Base-by-base conservation (phyloP, 1,140 invertebrate genomes). In the Anthonomus grandis region DNA sequence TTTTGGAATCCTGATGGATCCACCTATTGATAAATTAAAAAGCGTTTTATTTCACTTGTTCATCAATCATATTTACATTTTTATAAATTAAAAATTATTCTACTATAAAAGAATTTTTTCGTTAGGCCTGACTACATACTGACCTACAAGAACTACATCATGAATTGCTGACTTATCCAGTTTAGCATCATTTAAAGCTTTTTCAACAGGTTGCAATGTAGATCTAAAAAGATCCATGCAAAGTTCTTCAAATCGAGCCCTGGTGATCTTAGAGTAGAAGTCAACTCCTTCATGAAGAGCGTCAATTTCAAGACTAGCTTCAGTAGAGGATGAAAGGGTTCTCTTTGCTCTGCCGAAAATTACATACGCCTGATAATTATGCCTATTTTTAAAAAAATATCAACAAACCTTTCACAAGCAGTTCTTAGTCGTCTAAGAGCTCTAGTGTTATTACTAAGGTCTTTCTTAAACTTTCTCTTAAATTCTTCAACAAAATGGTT, bases 201-300 rank as follows among this genome's bases (percentile, higher is more conserved):
- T 89, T 61, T 90, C 86, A 6, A 90, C 86, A 0, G 87, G 87
- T 23, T 78, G 76, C 42, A 90, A 66, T 0, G 87, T 89, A 1
- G 79, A 76, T 70, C 75, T 38, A 70, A 87, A 87, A 25, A 95
- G 78, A 76, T 95, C 93, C 60, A 87, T 84, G 69, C 88, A 90
- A 9, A 96, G 73, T 72, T 94, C 91, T 75, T 94, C 91, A 70
- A 92, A 93, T 37, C 87, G 78, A 1, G 91, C 91, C 62, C 91
- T 79, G 8, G 88, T 86, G 17, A 94, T 85, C 68, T 85, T 90
- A 0, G 90, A 87, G 74, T 93, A 92, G 70, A 92, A 93, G 70
- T 95, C 92, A 22, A 88, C 80, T 9, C 87, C 86, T 55, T 89
- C 86, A 57, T 83, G 81, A n/a, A 90, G 68, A 2, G 86, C 85